A percentile compares a stretch with the other conserved stretches of the same genome.
Evolutionary conservation across 2,113 vertebrate genomes (phyloP).

Genomic region (Sylvietta virens): DNA sequence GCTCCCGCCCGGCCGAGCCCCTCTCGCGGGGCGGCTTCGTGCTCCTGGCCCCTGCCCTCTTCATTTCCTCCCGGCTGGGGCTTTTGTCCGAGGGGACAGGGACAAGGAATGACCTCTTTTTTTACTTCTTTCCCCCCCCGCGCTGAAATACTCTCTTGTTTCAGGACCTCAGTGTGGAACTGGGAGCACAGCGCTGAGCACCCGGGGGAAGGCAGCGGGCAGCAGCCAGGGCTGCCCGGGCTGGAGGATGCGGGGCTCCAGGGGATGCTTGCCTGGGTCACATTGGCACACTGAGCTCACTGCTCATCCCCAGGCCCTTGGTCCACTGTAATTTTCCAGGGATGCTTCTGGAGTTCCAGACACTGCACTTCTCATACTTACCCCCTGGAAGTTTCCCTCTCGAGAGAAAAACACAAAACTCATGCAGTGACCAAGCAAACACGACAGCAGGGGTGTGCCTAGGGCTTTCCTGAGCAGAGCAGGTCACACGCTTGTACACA

Average conservation of each 20-base stretch:
- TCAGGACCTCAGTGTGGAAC: not conserved
- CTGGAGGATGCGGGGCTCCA: not conserved
- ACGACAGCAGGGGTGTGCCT: rapidly evolving
- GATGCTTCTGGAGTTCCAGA: not conserved
- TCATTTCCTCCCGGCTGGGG: not conserved
- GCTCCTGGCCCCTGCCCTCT: not conserved
- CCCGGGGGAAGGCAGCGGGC: not conserved
- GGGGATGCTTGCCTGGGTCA: not conserved
- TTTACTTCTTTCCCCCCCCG: rapidly evolving
- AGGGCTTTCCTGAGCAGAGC: not conserved
- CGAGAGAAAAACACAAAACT: not conserved
- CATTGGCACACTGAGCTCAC: not conserved
- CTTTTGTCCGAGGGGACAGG: not conserved
- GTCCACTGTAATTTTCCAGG: not conserved
- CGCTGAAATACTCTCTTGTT: not conserved
- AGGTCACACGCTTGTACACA: not conserved
- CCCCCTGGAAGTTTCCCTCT: not conserved
- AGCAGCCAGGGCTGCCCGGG: not conserved
- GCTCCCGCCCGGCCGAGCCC: not conserved
- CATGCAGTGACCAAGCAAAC: rapidly evolving
- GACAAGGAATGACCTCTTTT: not conserved
- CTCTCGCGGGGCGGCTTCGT: not conserved
- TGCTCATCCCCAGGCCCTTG: not conserved
- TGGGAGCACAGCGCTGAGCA: not conserved
- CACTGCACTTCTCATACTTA: not conserved